Conservation (phyloP, 2,113 vertebrate genomes). For the Rissa tridactyla region DNA sequence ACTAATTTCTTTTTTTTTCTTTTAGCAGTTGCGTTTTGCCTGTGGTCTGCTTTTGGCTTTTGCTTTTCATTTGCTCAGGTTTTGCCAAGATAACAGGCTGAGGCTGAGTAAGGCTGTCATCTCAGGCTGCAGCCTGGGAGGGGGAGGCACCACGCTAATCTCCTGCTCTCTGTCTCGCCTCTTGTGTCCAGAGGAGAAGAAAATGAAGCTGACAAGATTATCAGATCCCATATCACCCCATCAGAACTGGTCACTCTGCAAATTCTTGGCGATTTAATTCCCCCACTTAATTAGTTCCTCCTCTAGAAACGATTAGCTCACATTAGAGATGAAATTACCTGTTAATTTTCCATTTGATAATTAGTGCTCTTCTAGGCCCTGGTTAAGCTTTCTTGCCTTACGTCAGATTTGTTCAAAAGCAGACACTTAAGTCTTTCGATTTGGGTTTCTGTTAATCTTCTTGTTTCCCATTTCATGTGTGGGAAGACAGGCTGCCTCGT, state of each 20-base stretch:
- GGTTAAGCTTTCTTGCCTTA: background rate
- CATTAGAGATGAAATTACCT: slow-evolving; percentile 34
- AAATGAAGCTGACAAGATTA: background rate
- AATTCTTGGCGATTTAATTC: slow-evolving; percentile 20
- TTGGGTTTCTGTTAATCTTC: background rate
- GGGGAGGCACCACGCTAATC: background rate
- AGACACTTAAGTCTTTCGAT: background rate
- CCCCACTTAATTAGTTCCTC: slow-evolving; percentile 18
- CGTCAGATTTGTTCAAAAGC: background rate
- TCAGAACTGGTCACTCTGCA: background rate
- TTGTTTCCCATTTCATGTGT: accelerated
- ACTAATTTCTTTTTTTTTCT: background rate
- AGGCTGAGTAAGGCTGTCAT: background rate
- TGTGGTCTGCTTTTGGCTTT: background rate
- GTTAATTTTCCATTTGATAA: slow-evolving; percentile 25
- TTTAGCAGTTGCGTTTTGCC: background rate
- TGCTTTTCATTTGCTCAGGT: background rate
- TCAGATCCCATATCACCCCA: background rate
- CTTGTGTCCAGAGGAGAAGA: background rate
- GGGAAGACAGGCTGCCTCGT: background rate
- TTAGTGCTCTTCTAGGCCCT: background rate
- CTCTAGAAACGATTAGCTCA: background rate
- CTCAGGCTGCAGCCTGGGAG: background rate
- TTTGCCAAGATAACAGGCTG: background rate
- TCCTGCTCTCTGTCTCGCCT: background rate